A percentile compares a stretch with the other conserved stretches of the same genome.
Conservation (phyloP, 2,113 vertebrate species). For the Crotalus tigris region DNA sequence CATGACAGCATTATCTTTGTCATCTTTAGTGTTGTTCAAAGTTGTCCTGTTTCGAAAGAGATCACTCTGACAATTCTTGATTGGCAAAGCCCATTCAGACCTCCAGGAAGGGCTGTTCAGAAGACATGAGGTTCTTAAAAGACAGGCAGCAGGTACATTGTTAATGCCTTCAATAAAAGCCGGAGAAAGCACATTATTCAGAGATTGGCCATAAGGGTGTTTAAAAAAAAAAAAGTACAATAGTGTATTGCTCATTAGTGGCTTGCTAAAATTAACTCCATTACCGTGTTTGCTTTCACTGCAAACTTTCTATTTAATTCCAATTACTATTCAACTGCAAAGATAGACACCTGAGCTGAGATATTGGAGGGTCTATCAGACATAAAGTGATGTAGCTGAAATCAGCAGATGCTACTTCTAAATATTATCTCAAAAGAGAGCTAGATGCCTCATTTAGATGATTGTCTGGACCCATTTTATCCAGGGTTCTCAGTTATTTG, state of each 20-base stretch:
- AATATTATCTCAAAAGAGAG: background rate
- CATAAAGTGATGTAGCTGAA: background rate
- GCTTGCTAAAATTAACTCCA: constrained; percentile 64
- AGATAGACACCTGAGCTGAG: background rate
- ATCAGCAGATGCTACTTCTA: background rate
- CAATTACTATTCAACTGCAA: constrained; percentile 9
- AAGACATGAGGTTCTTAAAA: constrained; percentile 56
- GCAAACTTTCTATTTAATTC: constrained; percentile 46
- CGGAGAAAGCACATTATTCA: constrained; percentile 46
- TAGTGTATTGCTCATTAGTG: constrained; percentile 55
- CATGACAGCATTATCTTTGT: constrained; percentile 44
- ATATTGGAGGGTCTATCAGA: background rate
- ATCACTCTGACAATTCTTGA: constrained; percentile 52
- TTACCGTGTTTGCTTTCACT: constrained; percentile 56
- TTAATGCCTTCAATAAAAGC: constrained; percentile 61
- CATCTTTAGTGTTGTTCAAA: constrained; percentile 56
- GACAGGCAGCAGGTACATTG: constrained; percentile 55
- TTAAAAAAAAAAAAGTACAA: constrained; percentile 14
- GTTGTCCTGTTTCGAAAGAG: constrained; percentile 56
- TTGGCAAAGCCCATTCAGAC: constrained; percentile 58
- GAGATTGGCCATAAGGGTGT: constrained; percentile 53
- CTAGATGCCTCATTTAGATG: background rate
- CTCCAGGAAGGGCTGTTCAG: constrained; percentile 42
- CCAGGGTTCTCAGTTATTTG: background rate
- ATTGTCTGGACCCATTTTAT: background rate